phyloP scores from a whole-genome alignment of 2,888 invertebrate species.

The Drosophila cracens region DNA sequence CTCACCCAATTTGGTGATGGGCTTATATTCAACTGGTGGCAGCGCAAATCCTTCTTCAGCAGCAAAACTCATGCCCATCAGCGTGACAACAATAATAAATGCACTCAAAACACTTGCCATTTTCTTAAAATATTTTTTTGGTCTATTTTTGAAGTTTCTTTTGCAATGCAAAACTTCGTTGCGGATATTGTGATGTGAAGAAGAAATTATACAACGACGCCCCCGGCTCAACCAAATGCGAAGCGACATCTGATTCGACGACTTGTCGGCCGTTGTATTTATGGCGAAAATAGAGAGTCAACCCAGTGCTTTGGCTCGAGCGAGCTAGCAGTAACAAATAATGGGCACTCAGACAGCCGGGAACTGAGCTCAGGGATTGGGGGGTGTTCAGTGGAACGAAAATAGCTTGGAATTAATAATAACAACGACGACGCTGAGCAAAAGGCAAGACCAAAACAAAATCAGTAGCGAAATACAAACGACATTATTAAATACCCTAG shows the following conservation, averaged over 20 bases:
- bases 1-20: slow-evolving; percentile 70
- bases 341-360: slow-evolving; percentile 36
- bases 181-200: neutral
- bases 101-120: slow-evolving; percentile 37
- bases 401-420: slow-evolving; percentile 58
- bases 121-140: slow-evolving; percentile 8
- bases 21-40: slow-evolving; percentile 56
- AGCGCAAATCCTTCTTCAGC: slow-evolving; percentile 35
- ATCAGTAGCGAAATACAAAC: slow-evolving; percentile 64
- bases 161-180: slow-evolving; percentile 26
- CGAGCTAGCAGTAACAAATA: slow-evolving; percentile 47
- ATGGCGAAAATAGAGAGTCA: slow-evolving; percentile 62
- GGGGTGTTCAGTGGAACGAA: slow-evolving; percentile 45
- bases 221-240: slow-evolving; percentile 62
- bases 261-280: slow-evolving; percentile 62
- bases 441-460: slow-evolving; percentile 43
- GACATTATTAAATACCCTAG: slow-evolving; percentile 73
- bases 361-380: slow-evolving; percentile 20
- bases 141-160: neutral
- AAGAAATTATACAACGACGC: slow-evolving; percentile 6
- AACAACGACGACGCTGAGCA: slow-evolving; percentile 29
- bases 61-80: slow-evolving; percentile 32
- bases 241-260: slow-evolving; percentile 60
- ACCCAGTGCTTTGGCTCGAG: slow-evolving; percentile 32
- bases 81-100: slow-evolving; percentile 30